phyloP scores from a whole-genome alignment of 2,797 vertebrate genomes.

The Spea hammondii region DNA sequence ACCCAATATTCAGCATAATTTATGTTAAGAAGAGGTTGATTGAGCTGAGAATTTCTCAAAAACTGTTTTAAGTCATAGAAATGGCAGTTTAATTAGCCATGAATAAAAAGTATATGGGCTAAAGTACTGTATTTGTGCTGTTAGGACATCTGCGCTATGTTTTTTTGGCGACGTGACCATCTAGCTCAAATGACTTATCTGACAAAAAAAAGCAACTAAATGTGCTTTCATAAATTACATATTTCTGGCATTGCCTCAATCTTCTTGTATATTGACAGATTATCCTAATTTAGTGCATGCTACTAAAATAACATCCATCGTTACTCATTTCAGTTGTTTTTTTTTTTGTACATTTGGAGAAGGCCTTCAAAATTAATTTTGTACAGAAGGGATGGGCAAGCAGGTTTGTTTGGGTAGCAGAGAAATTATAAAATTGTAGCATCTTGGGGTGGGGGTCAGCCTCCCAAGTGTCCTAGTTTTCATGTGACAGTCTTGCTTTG shows the following conservation, averaged over 20 bases:
- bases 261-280: slow-evolving; percentile 1
- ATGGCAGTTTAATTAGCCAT: slow-evolving; percentile 46
- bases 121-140: slow-evolving; percentile 32
- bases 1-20: slow-evolving; percentile 37
- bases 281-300: background rate
- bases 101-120: slow-evolving; percentile 34
- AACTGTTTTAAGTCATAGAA: slow-evolving; percentile 45
- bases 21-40: slow-evolving; percentile 43
- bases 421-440: no score
- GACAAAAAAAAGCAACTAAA: slow-evolving; percentile 19
- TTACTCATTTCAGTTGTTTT: background rate
- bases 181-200: slow-evolving; percentile 17
- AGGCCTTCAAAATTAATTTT: background rate
- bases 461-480: no score
- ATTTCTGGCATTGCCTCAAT: background rate
- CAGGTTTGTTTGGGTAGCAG: background rate
- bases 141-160: slow-evolving; percentile 27
- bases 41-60: slow-evolving; percentile 42
- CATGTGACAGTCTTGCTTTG: no score
- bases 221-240: slow-evolving; percentile 10
- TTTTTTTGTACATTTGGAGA: background rate
- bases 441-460: no score
- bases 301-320: background rate
- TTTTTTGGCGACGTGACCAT: slow-evolving; percentile 25
- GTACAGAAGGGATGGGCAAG: background rate